Percentiles rank a stretch among this genome's conserved stretches.
Evolutionary conservation across 2,113 vertebrate species (phyloP).

Genomic region (Geococcyx californianus): DNA sequence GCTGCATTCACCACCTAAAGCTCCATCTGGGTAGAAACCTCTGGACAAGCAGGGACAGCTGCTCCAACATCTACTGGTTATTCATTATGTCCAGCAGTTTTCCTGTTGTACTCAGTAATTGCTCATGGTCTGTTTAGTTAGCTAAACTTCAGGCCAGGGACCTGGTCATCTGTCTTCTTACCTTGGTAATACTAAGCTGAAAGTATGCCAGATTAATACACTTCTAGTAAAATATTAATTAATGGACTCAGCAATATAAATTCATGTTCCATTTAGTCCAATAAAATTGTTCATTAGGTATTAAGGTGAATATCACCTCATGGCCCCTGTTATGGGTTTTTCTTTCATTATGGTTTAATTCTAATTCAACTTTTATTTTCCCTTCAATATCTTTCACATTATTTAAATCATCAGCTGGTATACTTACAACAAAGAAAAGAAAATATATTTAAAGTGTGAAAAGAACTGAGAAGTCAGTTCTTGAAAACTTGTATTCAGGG

Average conservation of each 20-base stretch:
- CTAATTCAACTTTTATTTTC: constrained; percentile 10
- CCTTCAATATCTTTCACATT: not conserved
- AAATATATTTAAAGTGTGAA: not conserved
- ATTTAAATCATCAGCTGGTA: not conserved
- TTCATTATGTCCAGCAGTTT: not conserved
- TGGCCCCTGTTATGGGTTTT: not conserved
- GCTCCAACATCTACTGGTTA: not conserved
- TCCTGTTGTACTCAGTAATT: not conserved
- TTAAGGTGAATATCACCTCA: not conserved
- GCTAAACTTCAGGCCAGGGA: not conserved
- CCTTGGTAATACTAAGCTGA: not conserved
- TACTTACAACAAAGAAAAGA: not conserved
- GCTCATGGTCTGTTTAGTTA: not conserved
- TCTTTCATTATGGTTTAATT: not conserved
- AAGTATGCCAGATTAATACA: not conserved
- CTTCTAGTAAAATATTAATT: constrained; percentile 2
- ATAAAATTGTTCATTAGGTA: not conserved
- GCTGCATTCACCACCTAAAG: not conserved
- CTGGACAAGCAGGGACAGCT: not conserved
- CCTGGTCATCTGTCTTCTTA: not conserved
- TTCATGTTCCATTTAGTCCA: not conserved
- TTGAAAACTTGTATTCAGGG: not conserved
- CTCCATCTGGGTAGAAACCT: not conserved
- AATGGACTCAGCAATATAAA: constrained; percentile 1
- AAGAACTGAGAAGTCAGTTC: not conserved